Evolutionary conservation across 2,797 vertebrate genomes (phyloP).

Genomic region (Artibeus jamaicensis): DNA sequence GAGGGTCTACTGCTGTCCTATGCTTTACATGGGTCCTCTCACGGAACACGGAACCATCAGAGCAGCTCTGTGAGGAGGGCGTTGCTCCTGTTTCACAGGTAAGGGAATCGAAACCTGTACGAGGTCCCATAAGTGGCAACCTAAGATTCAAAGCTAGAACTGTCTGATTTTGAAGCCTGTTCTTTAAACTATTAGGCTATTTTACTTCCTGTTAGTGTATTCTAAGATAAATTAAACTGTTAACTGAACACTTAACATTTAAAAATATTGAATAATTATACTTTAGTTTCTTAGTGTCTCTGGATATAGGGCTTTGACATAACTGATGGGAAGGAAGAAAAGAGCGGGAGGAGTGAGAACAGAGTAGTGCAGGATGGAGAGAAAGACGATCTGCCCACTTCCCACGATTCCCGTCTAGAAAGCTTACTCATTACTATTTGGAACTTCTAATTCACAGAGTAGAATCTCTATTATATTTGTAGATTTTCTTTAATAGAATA

Average conservation of each 20-base stretch:
- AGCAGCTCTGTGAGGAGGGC: neutral
- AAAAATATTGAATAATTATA: neutral
- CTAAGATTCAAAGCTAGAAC: neutral
- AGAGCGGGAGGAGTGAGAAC: neutral
- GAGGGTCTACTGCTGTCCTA: neutral
- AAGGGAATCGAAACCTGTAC: neutral
- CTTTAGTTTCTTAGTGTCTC: neutral
- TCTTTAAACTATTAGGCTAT: neutral
- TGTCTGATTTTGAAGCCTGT: neutral
- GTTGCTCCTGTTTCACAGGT: neutral
- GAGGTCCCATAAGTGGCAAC: neutral
- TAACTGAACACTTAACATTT: neutral
- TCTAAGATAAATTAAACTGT: neutral
- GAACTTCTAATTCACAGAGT: neutral
- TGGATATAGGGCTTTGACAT: neutral
- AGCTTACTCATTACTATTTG: neutral
- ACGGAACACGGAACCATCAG: neutral
- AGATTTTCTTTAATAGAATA: neutral
- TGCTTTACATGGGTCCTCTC: neutral
- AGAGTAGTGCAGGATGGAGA: neutral
- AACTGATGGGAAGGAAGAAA: neutral
- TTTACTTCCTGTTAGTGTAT: neutral
- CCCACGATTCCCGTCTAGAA: neutral
- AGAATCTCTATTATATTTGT: neutral
- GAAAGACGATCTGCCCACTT: neutral